phyloP scores from a whole-genome alignment of 2,797 vertebrate genomes.

The Phataginus tricuspis region DNA sequence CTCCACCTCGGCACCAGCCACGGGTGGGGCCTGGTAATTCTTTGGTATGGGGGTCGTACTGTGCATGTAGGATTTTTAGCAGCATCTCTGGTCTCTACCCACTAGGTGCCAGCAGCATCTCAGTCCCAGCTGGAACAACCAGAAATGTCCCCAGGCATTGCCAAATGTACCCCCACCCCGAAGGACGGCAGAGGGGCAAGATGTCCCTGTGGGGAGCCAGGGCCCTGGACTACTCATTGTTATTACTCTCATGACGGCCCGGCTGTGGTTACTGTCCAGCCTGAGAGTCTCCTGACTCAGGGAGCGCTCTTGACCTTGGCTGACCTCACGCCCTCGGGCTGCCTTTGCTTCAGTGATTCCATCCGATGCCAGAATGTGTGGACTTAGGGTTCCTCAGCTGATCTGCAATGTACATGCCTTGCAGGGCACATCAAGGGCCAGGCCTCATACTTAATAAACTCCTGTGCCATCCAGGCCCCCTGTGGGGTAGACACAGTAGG shows the following conservation, averaged over 20 bases:
- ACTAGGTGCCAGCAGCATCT: not conserved
- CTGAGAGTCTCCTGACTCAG: not conserved
- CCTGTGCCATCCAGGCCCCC: not conserved
- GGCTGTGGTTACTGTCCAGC: not conserved
- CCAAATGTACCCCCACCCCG: not conserved
- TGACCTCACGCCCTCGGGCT: too few species aligned
- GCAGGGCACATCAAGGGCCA: not conserved
- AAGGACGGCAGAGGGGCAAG: too few species aligned
- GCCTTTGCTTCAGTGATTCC: not conserved
- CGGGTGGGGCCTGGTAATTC: too few species aligned
- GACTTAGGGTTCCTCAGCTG: fast-evolving
- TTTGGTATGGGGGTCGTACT: not conserved
- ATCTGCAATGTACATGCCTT: not conserved
- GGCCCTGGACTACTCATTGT: too few species aligned
- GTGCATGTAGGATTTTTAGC: fast-evolving
- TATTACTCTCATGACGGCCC: not conserved
- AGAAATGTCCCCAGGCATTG: not conserved
- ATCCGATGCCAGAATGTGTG: not conserved
- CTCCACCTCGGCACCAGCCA: not conserved
- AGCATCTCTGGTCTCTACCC: not conserved
- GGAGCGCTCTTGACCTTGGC: not conserved
- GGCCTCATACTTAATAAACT: not conserved
- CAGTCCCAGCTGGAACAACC: not conserved
- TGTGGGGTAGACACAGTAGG: not conserved
- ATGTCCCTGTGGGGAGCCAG: too few species aligned